Evolutionary conservation across 2,888 invertebrate species (phyloP).

Genomic region (Cryptocephalus primarius): DNA sequence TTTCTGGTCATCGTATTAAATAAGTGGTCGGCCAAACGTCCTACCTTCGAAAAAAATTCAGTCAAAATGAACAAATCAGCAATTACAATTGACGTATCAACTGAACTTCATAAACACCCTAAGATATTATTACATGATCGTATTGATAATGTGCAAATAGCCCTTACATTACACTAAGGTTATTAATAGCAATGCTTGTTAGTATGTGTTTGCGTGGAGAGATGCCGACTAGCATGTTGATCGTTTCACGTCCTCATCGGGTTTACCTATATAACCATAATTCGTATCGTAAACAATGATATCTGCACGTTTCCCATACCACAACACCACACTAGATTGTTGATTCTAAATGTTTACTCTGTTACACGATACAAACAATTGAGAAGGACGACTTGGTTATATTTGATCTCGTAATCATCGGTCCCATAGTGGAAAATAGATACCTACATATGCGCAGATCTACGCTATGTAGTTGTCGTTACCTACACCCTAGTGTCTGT

Average conservation of each 20-base stretch:
- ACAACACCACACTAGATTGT: constrained; percentile 23
- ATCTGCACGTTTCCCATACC: constrained; percentile 21
- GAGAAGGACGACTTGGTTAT: neutral
- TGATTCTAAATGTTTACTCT: constrained; percentile 28
- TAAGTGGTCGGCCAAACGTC: no score
- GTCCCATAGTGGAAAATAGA: no score
- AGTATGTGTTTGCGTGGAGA: constrained; percentile 11
- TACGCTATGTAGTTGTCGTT: no score
- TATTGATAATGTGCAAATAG: constrained; percentile 15
- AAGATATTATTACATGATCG: neutral
- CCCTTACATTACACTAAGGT: constrained; percentile 14
- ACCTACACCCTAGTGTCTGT: no score
- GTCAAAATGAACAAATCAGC: no score
- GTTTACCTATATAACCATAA: constrained; percentile 29
- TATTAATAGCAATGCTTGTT: constrained; percentile 16
- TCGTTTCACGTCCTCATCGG: constrained; percentile 26
- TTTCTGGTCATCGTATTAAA: neutral
- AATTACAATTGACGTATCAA: no score
- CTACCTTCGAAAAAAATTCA: no score
- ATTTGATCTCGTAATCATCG: no score
- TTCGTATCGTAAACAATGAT: constrained; percentile 26
- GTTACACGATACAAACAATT: constrained; percentile 22
- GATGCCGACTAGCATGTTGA: constrained; percentile 23
- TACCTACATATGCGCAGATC: no score
- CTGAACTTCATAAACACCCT: no score